These are phyloP conservation scores for Epizoanthus ramosus DNA, from an alignment of 92 coral and sea anemone genomes.

Conservation along the genomic window DNA sequence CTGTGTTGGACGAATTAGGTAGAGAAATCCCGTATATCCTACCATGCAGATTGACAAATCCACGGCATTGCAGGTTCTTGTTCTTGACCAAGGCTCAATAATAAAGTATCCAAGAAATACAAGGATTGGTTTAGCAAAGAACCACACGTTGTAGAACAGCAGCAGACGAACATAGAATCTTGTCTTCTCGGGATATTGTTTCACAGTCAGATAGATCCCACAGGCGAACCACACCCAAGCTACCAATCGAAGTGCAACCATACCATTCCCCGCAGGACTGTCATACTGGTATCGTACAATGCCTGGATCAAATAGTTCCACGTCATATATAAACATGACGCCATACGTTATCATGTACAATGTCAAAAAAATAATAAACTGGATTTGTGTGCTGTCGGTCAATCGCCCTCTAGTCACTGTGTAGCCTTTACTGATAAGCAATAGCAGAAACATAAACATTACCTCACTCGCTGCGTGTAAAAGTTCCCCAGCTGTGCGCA, in stretches of 20 bases:
- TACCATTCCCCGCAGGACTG: conserved; percentile 43
- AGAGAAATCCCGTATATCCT: conserved; percentile 58
- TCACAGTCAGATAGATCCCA: conserved; percentile 36
- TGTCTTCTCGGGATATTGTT: conserved; percentile 58
- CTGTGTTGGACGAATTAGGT: conserved; percentile 55
- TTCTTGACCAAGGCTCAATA: conserved; percentile 45
- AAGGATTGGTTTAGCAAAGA: conserved; percentile 52
- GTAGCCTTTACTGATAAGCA: conserved; percentile 72
- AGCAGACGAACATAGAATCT: conserved; percentile 47
- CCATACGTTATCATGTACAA: conserved; percentile 57
- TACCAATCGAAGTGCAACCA: conserved; percentile 34
- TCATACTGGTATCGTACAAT: conserved; percentile 34
- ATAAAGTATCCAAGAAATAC: conserved; percentile 20
- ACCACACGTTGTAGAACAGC: conserved; percentile 56
- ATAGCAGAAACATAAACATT: conserved; percentile 46
- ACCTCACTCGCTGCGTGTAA: conserved; percentile 68
- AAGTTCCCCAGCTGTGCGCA: conserved; percentile 32
- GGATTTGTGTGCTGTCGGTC: conserved; percentile 29
- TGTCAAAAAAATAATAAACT: conserved; percentile 53
- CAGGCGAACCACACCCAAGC: conserved; percentile 61
- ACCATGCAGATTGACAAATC: conserved; percentile 45
- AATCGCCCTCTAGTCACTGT: conserved; percentile 65
- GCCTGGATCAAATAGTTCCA: conserved; percentile 42
- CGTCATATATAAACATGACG: conserved; percentile 49
- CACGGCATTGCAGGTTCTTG: conserved; percentile 42